A percentile compares a stretch with the other conserved stretches of the same genome.
Conservation (phyloP, 2,888 invertebrate species). For the Leptopterna dolabrata region DNA sequence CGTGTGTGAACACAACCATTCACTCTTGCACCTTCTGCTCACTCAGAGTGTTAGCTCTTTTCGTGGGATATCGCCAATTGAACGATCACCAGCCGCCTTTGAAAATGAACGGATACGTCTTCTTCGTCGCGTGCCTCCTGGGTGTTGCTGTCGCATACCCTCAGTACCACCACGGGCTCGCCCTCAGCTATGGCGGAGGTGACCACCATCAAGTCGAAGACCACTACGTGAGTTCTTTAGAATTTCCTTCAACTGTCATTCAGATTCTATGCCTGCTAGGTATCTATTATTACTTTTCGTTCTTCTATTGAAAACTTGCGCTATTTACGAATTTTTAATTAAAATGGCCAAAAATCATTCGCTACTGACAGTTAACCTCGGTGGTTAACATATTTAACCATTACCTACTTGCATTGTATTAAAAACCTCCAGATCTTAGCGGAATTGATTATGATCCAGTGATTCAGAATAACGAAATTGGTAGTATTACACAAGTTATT, state of each 20-base stretch:
- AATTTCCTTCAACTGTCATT: background rate
- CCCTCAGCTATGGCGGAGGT: background rate
- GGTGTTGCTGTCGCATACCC: conserved; percentile 9
- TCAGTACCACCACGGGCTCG: background rate
- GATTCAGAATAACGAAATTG: too few species aligned
- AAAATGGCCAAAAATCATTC: too few species aligned
- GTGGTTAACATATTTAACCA: too few species aligned
- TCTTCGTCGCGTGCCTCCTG: background rate
- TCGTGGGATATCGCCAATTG: background rate
- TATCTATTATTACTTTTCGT: too few species aligned
- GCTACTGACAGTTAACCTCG: too few species aligned
- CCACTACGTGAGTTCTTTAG: background rate
- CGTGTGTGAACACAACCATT: conserved; percentile 35
- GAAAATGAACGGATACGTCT: conserved; percentile 16
- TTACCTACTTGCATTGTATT: too few species aligned
- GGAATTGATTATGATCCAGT: too few species aligned
- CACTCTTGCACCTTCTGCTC: background rate
- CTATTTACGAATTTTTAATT: too few species aligned
- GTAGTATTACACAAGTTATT: too few species aligned
- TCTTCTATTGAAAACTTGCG: too few species aligned
- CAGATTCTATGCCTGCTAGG: too few species aligned
- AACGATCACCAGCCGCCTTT: background rate
- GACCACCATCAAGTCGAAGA: conserved; percentile 13
- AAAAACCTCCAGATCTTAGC: too few species aligned
- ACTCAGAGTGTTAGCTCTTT: background rate